A percentile compares a stretch with the other conserved stretches of the same genome.
phyloP scores from a whole-genome alignment of 2,888 invertebrate species.

The Eugnorisma glareosa region DNA sequence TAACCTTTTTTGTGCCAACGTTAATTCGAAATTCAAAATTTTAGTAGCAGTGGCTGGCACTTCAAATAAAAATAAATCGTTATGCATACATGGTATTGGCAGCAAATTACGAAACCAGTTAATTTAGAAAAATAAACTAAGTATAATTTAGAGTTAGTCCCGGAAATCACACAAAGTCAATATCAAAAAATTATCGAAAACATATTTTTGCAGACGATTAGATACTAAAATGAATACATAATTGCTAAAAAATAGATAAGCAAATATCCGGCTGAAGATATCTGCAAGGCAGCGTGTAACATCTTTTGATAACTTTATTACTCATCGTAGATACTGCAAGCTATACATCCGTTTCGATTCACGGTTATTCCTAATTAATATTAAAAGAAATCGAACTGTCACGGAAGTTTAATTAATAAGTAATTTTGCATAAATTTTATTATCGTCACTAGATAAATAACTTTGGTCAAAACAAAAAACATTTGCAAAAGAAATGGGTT shows the following conservation, averaged over 20 bases:
- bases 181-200: conserved; percentile 8
- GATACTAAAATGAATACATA: conserved; percentile 19
- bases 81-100: not conserved
- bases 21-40: conserved; percentile 40
- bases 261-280: conserved; percentile 21
- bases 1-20: conserved; percentile 61
- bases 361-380: not conserved
- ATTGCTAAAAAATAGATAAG: conserved; percentile 33
- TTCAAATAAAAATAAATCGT: conserved; percentile 20
- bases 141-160: not conserved
- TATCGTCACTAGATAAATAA: not conserved
- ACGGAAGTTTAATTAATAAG: not conserved
- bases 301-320: conserved; percentile 17
- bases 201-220: conserved; percentile 22
- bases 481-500: not conserved
- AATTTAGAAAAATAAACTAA: conserved; percentile 1
- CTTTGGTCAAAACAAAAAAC: not conserved
- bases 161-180: conserved; percentile 9
- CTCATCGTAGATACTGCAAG: conserved; percentile 7
- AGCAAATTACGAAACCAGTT: conserved; percentile 10
- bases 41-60: conserved; percentile 32
- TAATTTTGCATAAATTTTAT: not conserved
- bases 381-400: not conserved
- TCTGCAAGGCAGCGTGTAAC: conserved; percentile 11
- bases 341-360: conserved; percentile 4